Base-by-base conservation (phyloP, 2,113 vertebrate species). In the Sinocyclocheilus anophthalmus region DNA sequence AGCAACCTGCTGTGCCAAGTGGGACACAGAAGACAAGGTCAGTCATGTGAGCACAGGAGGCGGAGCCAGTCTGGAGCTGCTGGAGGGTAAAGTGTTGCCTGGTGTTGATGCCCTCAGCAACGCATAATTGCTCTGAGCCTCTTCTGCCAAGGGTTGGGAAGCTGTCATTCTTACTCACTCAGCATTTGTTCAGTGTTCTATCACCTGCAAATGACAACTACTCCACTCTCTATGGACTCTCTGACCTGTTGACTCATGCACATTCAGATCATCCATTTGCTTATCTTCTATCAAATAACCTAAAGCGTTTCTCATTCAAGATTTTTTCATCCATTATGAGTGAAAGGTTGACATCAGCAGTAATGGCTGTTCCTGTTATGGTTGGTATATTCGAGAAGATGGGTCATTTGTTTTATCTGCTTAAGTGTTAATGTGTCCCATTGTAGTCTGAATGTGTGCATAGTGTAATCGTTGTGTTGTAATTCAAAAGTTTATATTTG, bases 21-120 rank as follows among this genome's bases (percentile, higher is more conserved):
- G 97, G 98, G 93, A 97, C 93, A 99, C 97, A 0, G 98, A 99
- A 88, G 98, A 99, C 92, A 98, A 99, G 94, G 98, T 99, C 85
- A 99, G 98, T 92, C 97, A 99, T 1, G 98, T 99, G 57, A 99
- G 98, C 96, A 99, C 96, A 1, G 98, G 98, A 72, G 97, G 98
- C 65, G 97, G 97, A 22, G 98, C 98, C 91, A 99, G 98, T 80
- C 92, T 99, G 93, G 98, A 99, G 92, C 96, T 99, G 90, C 95
- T 99, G 88, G 98, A 99, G 95, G 98, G 98, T 98, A 99, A 99
- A 96, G 96, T 98, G 88, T 96, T 99, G 89, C 98, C 96, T 18
- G 98, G 98, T 5, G 97, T 99, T 79, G 97, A 96, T 16, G 97
- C 97, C 89, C 96, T 99, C 93, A 99, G 97, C 95, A 99, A 67